Evolutionary conservation across 2,797 vertebrate species (phyloP).

Genomic region (Centropyge bicolor): DNA sequence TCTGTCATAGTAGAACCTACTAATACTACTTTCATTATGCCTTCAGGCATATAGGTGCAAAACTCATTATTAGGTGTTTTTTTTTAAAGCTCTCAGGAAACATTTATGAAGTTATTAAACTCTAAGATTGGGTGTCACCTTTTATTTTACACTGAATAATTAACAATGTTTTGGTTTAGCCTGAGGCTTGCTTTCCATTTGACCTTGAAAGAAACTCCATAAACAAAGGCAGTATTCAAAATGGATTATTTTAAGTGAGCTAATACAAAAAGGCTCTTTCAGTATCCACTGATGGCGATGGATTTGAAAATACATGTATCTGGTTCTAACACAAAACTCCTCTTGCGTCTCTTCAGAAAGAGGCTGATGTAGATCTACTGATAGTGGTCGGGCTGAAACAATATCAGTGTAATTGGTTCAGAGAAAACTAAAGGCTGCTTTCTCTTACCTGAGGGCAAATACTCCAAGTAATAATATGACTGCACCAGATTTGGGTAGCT

Average conservation of each 20-base stretch:
- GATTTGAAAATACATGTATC: background rate
- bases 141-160: constrained; percentile 34
- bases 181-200: constrained; percentile 36
- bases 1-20: background rate
- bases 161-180: constrained; percentile 32
- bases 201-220: constrained; percentile 50
- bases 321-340: constrained; percentile 8
- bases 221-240: constrained; percentile 5
- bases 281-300: constrained; percentile 4
- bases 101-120: constrained; percentile 12
- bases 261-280: background rate
- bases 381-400: background rate
- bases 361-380: constrained; percentile 18
- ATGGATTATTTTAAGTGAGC: background rate
- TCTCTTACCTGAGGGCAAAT: constrained; percentile 8
- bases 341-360: background rate
- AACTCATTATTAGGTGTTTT: constrained; percentile 43
- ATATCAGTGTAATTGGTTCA: constrained; percentile 6
- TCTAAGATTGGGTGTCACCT: constrained; percentile 27
- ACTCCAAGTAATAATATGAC: constrained; percentile 10
- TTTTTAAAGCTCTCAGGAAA: constrained; percentile 21
- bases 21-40: constrained; percentile 2
- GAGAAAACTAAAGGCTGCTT: background rate
- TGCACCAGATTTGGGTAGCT: constrained; percentile 12
- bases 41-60: constrained; percentile 31